Evolutionary conservation across 2,797 vertebrate species (phyloP).

Genomic region (Meda fulgida): DNA sequence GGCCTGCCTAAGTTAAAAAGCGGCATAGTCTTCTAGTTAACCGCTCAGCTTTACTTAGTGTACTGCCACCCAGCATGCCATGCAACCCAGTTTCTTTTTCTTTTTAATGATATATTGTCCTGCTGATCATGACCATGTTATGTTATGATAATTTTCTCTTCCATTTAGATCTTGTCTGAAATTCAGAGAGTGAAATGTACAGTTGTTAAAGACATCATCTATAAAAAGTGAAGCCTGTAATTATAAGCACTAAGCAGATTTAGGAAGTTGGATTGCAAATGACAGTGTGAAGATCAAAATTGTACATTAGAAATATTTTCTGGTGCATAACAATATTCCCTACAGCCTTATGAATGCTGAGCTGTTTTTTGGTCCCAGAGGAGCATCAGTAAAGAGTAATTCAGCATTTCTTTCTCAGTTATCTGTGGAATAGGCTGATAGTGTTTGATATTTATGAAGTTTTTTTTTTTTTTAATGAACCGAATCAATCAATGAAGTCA

Average conservation of each 20-base stretch:
- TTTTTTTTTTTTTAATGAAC: neutral
- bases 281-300: conserved; percentile 8
- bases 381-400: conserved; percentile 11
- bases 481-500: conserved; percentile 6
- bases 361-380: conserved; percentile 30
- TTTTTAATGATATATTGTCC: neutral
- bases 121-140: neutral
- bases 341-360: neutral
- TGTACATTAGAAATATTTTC: conserved; percentile 16
- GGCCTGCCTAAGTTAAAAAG: neutral
- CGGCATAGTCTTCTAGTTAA: neutral
- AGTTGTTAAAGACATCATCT: neutral
- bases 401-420: conserved; percentile 21
- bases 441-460: conserved; percentile 21
- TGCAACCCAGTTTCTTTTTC: neutral
- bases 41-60: neutral
- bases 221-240: neutral
- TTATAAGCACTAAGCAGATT: conserved; percentile 12
- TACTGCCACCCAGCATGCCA: neutral
- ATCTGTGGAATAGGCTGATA: neutral
- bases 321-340: neutral
- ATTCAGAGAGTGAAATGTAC: neutral
- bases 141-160: neutral
- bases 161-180: neutral
- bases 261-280: neutral